Base-by-base conservation (phyloP, 2,113 vertebrate species). In the Gallinago media region DNA sequence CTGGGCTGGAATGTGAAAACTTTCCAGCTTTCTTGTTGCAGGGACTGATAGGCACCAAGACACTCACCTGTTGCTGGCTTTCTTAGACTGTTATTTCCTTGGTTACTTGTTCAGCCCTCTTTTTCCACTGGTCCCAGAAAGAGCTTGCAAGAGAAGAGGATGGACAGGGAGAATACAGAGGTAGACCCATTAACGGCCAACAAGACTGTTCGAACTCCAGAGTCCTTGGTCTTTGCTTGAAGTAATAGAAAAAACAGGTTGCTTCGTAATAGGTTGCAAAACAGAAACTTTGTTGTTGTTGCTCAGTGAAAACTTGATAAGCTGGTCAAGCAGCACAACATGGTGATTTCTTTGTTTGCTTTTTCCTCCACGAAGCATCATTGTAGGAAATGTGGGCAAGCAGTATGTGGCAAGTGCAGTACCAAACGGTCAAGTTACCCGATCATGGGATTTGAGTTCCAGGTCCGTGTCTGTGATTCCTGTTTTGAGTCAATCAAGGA, bases 361-460 rank as follows among this genome's bases (percentile, higher is more conserved):
- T 78, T 14, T 76, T 38, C 21, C 4, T 49, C 6, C 34, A 1
- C 95, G 55, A 95, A 99, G 99, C 99, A 99, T 93, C 99, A 99
- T 94, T 99, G 99, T 98, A 98, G 99, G 96, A 99, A 99, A 92
- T 99, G 99, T 44, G 99, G 99, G 3, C 98, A 99, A 91, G 99
- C 99, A 2, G 98, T 99, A 26, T 99, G 99, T 84, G 99, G 99
- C 52, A 99, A 99, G 93, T 99, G 99, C 96, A 99, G 99, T 94
- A 99, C 98, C 44, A 99, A 99, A 96, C 98, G 99, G 63, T 99
- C 99, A 26, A 99, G 98, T 11, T 99, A 99, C 94, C 99, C 99
- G 0, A 88, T 99, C 95, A 99, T 99, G 99, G 99, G 99, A 88
- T 99, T 99, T 65, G 99, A 99, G 98, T 99, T 99, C 98, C 99